Conservation (phyloP, 2,888 invertebrate species). For the Aethes cnicana region DNA sequence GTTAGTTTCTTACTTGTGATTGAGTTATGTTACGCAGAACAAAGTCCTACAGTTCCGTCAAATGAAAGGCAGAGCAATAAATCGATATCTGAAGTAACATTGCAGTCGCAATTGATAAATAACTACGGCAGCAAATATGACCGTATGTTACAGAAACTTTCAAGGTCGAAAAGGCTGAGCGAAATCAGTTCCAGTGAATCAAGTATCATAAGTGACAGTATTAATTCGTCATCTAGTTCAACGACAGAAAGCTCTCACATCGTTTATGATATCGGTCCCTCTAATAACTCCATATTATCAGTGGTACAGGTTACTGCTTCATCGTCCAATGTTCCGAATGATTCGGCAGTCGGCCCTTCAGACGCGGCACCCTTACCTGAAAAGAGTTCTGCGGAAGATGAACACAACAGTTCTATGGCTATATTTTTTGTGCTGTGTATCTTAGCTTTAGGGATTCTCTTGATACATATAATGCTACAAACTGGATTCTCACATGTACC, state of each 20-base stretch:
- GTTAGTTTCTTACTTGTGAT: conserved; percentile 22
- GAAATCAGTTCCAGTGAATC: conserved; percentile 58
- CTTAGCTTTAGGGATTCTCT: conserved; percentile 94
- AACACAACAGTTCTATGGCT: conserved; percentile 97
- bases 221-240: conserved; percentile 44
- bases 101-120: conserved; percentile 25
- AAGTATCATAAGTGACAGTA: conserved; percentile 41
- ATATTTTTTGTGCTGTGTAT: conserved; percentile 99
- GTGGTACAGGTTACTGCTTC: conserved; percentile 62
- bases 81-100: conserved; percentile 24
- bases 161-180: conserved; percentile 62
- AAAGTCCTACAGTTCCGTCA: conserved; percentile 1
- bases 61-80: conserved; percentile 21
- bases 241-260: conserved; percentile 58
- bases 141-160: conserved; percentile 36
- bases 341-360: conserved; percentile 82
- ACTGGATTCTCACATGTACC: conserved; percentile 98
- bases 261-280: conserved; percentile 61
- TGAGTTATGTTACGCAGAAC: conserved; percentile 21
- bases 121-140: conserved; percentile 25
- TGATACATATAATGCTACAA: conserved; percentile 97
- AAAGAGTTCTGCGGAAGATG: conserved; percentile 96
- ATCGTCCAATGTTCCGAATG: conserved; percentile 56
- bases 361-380: conserved; percentile 92
- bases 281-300: conserved; percentile 57